Percentiles rank a stretch among this genome's conserved stretches.
These are phyloP conservation scores for Tinea trinotella DNA, from an alignment of 2,888 invertebrate genomes.

Conservation along the genomic window DNA sequence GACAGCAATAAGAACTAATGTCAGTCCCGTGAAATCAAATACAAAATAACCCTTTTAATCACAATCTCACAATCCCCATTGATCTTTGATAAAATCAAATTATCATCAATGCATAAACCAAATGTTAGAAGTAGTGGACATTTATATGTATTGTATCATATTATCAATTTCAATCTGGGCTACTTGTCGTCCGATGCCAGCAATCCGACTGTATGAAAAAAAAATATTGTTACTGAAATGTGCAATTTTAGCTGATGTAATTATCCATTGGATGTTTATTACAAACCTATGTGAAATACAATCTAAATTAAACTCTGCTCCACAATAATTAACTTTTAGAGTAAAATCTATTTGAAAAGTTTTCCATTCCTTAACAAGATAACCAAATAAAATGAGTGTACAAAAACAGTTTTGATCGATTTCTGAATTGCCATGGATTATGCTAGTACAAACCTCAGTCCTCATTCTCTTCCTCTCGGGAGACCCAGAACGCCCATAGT, in stretches of 20 bases:
- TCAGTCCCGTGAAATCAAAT: not conserved
- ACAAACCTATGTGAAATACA: too few species aligned
- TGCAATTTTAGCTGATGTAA: too few species aligned
- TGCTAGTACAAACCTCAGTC: conserved; percentile 74
- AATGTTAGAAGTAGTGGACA: not conserved
- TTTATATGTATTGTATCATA: not conserved
- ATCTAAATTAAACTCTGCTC: too few species aligned
- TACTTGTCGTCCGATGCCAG: conserved; percentile 1
- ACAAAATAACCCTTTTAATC: not conserved
- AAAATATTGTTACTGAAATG: not conserved
- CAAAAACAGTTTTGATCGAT: too few species aligned
- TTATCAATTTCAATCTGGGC: conserved; percentile 2
- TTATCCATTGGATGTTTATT: too few species aligned
- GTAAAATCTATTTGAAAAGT: too few species aligned
- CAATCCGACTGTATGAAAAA: conserved; percentile 8
- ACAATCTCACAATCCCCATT: too few species aligned
- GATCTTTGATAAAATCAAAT: not conserved
- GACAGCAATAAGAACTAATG: too few species aligned
- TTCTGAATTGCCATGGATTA: too few species aligned
- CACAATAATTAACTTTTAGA: too few species aligned
- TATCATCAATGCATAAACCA: not conserved
- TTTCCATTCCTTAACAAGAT: too few species aligned
- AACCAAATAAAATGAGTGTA: too few species aligned
- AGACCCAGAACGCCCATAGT: conserved; percentile 71
- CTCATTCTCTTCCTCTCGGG: conserved; percentile 77